Evolutionary conservation across 2,888 invertebrate species (phyloP).

Genomic region (Pyrocoelia pectoralis): DNA sequence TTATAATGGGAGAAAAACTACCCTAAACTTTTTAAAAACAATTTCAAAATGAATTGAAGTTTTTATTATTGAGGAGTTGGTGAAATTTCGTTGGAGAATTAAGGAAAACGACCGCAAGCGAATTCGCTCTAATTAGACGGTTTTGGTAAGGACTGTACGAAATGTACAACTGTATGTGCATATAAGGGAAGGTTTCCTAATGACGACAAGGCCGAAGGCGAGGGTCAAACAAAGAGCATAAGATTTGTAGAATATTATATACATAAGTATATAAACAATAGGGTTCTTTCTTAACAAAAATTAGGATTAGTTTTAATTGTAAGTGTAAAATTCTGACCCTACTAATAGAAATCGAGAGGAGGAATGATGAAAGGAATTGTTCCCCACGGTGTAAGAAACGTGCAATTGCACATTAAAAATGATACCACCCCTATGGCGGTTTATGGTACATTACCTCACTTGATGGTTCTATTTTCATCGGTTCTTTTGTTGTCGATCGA

Average conservation of each 20-base stretch:
- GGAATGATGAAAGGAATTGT: too few relatives aligned
- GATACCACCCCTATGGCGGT: constrained; percentile 55
- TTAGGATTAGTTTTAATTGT: too few relatives aligned
- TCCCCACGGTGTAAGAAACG: constrained; percentile 33
- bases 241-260: constrained; percentile 47
- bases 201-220: constrained; percentile 39
- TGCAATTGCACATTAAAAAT: constrained; percentile 55
- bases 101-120: too few relatives aligned
- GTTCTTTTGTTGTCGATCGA: constrained; percentile 31
- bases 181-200: constrained; percentile 43
- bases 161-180: constrained; percentile 30
- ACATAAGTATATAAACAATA: not conserved
- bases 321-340: too few relatives aligned
- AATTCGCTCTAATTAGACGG: constrained; percentile 20
- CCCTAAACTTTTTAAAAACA: too few relatives aligned
- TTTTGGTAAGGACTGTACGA: constrained; percentile 31
- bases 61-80: not conserved
- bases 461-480: constrained; percentile 50
- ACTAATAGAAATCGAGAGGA: too few relatives aligned
- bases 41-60: too few relatives aligned
- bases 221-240: constrained; percentile 44
- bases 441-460: constrained; percentile 55
- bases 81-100: not conserved
- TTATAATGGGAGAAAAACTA: too few relatives aligned
- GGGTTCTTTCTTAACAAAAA: too few relatives aligned